Evolutionary conservation across 2,797 vertebrate genomes (phyloP), one percentile per base, ranked within the genome.

Genomic region (Sebastes oblongus): DNA sequence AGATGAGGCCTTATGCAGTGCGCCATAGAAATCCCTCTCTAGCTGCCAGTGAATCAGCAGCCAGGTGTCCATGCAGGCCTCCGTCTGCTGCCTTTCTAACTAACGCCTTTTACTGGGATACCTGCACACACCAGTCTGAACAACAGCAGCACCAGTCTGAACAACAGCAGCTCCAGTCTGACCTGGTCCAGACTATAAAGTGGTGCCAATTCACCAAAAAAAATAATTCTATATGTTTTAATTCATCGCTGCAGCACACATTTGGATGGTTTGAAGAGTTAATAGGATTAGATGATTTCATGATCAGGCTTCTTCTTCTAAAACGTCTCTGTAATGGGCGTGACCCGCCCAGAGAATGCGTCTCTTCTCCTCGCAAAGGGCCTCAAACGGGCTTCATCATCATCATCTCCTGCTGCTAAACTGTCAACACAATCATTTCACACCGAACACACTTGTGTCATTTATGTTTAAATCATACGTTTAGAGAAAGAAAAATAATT

Each of bases 271-370:
- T 82, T 82, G 65, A 70, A 55, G 68, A 84, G 70, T 88, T 90
- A 87, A 88, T 85, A 70, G 74, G 88, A 90, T 92, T 86, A 85
- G 66, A 82, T 27, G 42, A 75, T 90, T 88, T 91, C 86, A 83
- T 89, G 85, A 92, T 92, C 80, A 67, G 82, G 42, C 24, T 55
- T 76, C 77, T 80, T 66, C 64, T 52, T n/a, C 52, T 14, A 72
- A 77, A 71, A 64, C 34, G 72, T 75, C 59, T 70, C 65, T 10
- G 20, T 66, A 76, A 91, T 91, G 93, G 92, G 93, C 87, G 93
- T 91, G 88, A 90, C 89, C 91, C 91, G 56, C 59, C 59, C 54
- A 4, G 52, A 69, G 78, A 83, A 85, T 88, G 90, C 85, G 87
- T 86, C 79, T 85, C 58, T 78, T 80, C 73, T 42, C 46, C 39